phyloP scores from a whole-genome alignment of 2,113 vertebrate genomes.

The Pelusios castaneus region DNA sequence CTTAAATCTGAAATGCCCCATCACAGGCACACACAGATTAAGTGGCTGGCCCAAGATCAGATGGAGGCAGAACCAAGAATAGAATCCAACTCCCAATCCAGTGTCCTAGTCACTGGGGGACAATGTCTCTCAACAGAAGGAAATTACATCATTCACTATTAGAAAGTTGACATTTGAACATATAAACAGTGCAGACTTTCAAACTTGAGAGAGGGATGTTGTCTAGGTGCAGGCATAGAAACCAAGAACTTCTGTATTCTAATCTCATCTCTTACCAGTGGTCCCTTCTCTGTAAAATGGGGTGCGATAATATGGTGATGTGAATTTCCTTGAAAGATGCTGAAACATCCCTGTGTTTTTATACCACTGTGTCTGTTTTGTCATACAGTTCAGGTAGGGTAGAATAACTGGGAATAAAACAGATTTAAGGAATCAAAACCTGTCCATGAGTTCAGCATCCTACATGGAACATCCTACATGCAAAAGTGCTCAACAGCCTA shows the following conservation, averaged over 20 bases:
- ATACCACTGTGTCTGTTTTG: conserved; percentile 12
- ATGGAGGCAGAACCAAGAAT: neutral
- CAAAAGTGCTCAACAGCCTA: neutral
- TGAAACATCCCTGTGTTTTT: neutral
- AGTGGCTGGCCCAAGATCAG: conserved; percentile 1
- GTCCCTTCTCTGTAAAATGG: neutral
- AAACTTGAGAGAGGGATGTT: neutral
- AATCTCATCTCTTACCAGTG: neutral
- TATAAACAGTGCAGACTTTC: neutral
- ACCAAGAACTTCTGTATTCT: neutral
- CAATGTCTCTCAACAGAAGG: neutral
- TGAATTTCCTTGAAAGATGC: neutral
- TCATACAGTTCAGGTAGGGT: neutral
- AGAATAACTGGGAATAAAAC: neutral
- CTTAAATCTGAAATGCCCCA: too few species aligned
- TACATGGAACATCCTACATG: neutral
- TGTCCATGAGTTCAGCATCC: neutral
- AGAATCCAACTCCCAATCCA: neutral
- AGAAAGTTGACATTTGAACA: neutral
- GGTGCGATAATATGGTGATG: neutral
- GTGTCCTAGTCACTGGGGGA: neutral
- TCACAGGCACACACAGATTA: neutral
- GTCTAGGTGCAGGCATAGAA: neutral
- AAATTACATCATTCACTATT: neutral
- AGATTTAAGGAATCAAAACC: neutral